Evolutionary conservation across 2,888 invertebrate species (phyloP), one percentile per base, ranked within the genome.

Genomic region (Gymnosoma rotundatum): DNA sequence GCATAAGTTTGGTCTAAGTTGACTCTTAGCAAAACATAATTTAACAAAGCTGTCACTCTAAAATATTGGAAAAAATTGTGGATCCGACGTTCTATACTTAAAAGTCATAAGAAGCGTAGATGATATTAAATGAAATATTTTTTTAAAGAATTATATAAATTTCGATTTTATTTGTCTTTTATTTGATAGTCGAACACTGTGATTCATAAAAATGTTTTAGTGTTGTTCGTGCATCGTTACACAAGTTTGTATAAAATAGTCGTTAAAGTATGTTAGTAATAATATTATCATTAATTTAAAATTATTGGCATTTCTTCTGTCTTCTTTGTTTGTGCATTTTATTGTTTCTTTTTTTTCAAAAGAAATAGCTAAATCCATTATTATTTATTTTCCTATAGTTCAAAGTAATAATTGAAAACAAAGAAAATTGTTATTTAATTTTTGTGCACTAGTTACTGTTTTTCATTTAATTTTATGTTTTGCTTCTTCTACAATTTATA

Each of bases 281-380:
- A 78, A 83, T 63, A 73, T 50, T 83, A 63, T 83, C 67, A 78
- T 83, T 67, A 73, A 67, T 78, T 72, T 48, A 61, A 73, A 48
- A 78, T 50, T 83, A 58, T 58, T 69, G 80, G 14, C 7, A 32
- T 32, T 32, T 32, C 14, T 48, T 14, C 4, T 14, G 0, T 48
- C 10, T 14, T 16, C 6, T 14, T n/a, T 48, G 16, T 16, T 48
- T 14, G n/a, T 48, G 6, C 45, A 16, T 48, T 48, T 14, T 14
- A 4, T 48, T 45, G 45, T 12, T 25, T 25, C 6, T 32, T 32
- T 32, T 32, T 32, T 32, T 5, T 32, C 32, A 32, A 32, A 48
- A 6, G 9, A n/a, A 48, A 48, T n/a, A 48, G 16, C 6, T 14
- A 14, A 14, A 48, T 12, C 6, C 16, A 48, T 48, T 48, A 48